phyloP scores from a whole-genome alignment of 2,888 invertebrate species.

The Agonopterix alstromeriana region DNA sequence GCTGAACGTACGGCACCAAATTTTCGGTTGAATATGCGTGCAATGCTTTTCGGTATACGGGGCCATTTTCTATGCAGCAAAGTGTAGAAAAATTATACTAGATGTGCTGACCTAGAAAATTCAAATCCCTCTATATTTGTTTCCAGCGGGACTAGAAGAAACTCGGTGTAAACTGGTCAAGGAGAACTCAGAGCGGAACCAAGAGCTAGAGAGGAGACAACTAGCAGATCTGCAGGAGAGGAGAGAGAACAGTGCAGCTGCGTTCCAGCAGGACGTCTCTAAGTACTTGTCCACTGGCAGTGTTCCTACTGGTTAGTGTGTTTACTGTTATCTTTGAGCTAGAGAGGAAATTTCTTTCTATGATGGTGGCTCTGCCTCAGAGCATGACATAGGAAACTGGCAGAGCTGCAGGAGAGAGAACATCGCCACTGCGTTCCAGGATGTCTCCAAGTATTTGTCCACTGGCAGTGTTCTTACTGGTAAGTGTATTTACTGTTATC shows the following conservation, averaged over 20 bases:
- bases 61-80: too few species aligned
- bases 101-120: too few species aligned
- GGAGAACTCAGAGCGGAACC: constrained; percentile 41
- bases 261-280: constrained; percentile 59
- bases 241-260: constrained; percentile 48
- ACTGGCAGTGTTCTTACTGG: constrained; percentile 41
- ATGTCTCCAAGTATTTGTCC: constrained; percentile 52
- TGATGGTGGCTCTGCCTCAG: too few species aligned
- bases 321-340: background rate
- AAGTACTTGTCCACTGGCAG: constrained; percentile 49
- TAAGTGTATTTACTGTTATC: background rate
- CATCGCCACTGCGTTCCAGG: constrained; percentile 57
- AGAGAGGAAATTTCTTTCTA: too few species aligned
- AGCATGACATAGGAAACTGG: too few species aligned
- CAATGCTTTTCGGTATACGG: too few species aligned
- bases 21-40: too few species aligned
- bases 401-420: constrained; percentile 52
- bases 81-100: too few species aligned
- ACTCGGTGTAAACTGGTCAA: constrained; percentile 46
- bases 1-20: too few species aligned
- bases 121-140: background rate
- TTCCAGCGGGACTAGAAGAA: constrained; percentile 54
- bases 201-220: constrained; percentile 43
- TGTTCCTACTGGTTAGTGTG: constrained; percentile 23
- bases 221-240: constrained; percentile 51